Conservation (phyloP, 2,888 invertebrate genomes). For the Tenthredo notha region DNA sequence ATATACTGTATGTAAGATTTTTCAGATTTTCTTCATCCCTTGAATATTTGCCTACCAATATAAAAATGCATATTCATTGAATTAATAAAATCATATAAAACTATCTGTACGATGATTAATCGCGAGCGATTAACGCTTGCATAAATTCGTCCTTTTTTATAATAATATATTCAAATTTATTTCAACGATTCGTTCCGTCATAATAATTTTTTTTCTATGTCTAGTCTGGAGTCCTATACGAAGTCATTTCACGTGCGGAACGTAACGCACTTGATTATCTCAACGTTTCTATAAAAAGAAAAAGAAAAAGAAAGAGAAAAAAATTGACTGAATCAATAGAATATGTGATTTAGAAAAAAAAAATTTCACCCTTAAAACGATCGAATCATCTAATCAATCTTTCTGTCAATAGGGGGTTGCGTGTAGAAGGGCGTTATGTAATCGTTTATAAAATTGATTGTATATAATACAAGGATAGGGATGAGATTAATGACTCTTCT, state of each 20-base stretch:
- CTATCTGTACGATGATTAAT: background rate
- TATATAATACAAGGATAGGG: background rate
- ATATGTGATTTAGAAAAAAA: background rate
- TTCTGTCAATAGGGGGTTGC: background rate
- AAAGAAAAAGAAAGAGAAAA: no score
- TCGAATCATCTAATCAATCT: background rate
- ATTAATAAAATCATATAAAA: background rate
- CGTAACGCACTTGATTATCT: no score
- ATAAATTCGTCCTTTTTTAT: background rate
- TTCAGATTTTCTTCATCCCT: background rate
- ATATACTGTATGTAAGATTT: no score
- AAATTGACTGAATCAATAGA: background rate
- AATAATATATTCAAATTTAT: background rate
- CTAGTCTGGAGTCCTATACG: no score
- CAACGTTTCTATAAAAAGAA: no score
- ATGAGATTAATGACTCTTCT: background rate
- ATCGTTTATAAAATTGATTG: background rate
- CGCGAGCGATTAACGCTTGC: background rate
- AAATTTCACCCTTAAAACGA: background rate
- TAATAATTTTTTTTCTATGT: background rate
- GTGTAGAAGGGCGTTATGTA: background rate
- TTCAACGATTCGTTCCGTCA: background rate
- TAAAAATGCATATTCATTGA: background rate
- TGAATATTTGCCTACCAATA: background rate
- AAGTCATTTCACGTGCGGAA: no score